Base-by-base conservation (phyloP, 1,140 invertebrate species). In the Philopotamus ludificatus region DNA sequence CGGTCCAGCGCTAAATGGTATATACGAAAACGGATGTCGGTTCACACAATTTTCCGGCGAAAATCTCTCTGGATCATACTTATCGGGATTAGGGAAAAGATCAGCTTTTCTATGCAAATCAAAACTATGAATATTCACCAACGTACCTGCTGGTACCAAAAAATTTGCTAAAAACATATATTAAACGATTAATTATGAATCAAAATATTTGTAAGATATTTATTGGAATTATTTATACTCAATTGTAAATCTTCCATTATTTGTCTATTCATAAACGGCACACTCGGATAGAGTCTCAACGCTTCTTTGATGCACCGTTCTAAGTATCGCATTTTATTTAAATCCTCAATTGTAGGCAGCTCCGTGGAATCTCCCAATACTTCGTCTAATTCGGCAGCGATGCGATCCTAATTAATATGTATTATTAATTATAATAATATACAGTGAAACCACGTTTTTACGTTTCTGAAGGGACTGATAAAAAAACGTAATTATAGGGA, bases 41-140 rank as follows among this genome's bases (percentile, higher is more conserved):
- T 82, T 79, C 28, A 75, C 73, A 23, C 77, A 76, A 71, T 86
- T 85, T 65, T 84, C 80, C 10, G 85, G 83, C 23, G 85, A 73
- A 76, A 93, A 94, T 70, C 90, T 81, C 60, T 93, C 88, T 0
- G 92, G 91, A 75, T 92, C 83, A 73, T 90, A 94, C 41, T 78
- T 76, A 28, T 88, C 83, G 0, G 92, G 90, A 55, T 93, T 82
- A 21, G 84, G 82, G 73, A 85, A 94, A 18, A 84, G 73, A 16
- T 84, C 76, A 1, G 83, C 77, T 72, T 89, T 82, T 51, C 87
- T 81, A 74, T 94, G 92, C 23, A 93, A 72, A 51, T 83, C 79
- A 50, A 80, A 81, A 8, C 83, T 76, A n/a, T 78, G 70, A 3
- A 89, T 76, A 20, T 82, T 74, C 2, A 81, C 78, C 1, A 78